Percentiles rank a stretch among this genome's conserved stretches.
Evolutionary conservation across 2,888 invertebrate species (phyloP).

Genomic region (Platycheirus albimanus): DNA sequence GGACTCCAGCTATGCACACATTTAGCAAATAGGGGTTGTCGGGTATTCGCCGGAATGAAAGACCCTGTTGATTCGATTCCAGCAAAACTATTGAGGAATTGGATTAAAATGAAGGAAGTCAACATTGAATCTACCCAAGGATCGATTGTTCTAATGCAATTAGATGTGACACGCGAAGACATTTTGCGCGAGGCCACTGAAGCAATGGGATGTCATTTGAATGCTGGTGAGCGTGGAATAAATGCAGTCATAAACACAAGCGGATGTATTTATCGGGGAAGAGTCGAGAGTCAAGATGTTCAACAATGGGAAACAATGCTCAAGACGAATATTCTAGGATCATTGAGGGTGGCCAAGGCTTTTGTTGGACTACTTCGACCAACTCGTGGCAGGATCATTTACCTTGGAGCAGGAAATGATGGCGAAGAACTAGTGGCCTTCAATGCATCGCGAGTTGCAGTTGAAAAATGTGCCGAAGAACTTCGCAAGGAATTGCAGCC

Average conservation of each 20-base stretch:
- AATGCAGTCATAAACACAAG: constrained; percentile 93
- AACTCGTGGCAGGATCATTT: constrained; percentile 87
- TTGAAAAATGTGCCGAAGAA: constrained; percentile 91
- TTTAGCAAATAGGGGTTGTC: constrained; percentile 88
- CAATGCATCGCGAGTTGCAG: constrained; percentile 88
- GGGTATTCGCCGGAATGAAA: constrained; percentile 90
- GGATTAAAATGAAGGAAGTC: constrained; percentile 86
- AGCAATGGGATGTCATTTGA: constrained; percentile 90
- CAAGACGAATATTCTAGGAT: constrained; percentile 88
- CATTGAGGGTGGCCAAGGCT: constrained; percentile 89
- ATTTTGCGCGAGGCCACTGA: constrained; percentile 90
- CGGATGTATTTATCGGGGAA: constrained; percentile 89
- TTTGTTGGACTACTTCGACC: constrained; percentile 89
- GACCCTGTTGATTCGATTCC: constrained; percentile 85
- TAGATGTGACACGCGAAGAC: constrained; percentile 92
- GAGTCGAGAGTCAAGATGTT: constrained; percentile 87
- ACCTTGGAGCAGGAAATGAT: constrained; percentile 84
- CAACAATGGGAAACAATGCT: constrained; percentile 87
- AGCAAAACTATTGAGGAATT: constrained; percentile 85
- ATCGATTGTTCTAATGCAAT: constrained; percentile 87
- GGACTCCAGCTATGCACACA: constrained; percentile 90
- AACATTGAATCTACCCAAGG: constrained; percentile 82
- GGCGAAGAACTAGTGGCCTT: constrained; percentile 85
- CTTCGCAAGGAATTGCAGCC: constrained; percentile 87
- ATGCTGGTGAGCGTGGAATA: constrained; percentile 91